phyloP scores from a whole-genome alignment of 2,888 invertebrate species.

The Orthonychiurus folsomi region DNA sequence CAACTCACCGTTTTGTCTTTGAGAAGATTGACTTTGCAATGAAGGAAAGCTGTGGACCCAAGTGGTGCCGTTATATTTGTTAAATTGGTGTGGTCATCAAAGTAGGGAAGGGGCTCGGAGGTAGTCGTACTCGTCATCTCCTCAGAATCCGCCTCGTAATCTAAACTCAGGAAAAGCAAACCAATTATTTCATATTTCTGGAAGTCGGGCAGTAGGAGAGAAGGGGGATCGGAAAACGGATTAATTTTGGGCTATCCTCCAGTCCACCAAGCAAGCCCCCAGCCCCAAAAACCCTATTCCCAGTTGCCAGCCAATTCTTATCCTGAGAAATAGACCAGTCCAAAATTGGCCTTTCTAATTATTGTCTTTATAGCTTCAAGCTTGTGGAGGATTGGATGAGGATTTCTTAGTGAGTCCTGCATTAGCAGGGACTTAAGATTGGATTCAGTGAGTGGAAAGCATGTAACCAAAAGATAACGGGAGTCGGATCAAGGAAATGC shows the following conservation, averaged over 20 bases:
- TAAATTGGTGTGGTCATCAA: conserved; percentile 55
- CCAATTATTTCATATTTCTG: not conserved
- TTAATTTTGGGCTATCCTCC: no score
- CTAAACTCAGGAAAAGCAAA: conserved; percentile 17
- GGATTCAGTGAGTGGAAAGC: not conserved
- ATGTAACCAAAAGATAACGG: not conserved
- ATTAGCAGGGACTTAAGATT: not conserved
- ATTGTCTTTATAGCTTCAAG: not conserved
- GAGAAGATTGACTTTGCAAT: conserved; percentile 59
- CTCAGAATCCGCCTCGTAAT: conserved; percentile 39
- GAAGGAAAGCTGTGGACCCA: conserved; percentile 55
- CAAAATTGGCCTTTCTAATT: not conserved
- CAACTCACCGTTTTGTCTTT: conserved; percentile 59
- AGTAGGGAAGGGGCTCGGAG: conserved; percentile 61
- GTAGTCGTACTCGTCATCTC: conserved; percentile 47
- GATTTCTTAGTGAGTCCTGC: not conserved
- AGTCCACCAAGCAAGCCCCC: no score
- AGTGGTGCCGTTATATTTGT: conserved; percentile 60
- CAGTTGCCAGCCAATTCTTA: not conserved
- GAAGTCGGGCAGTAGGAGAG: not conserved
- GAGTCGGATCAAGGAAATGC: no score
- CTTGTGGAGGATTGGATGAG: not conserved
- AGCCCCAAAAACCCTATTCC: no score
- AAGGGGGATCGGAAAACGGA: not conserved
- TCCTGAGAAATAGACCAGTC: not conserved